phyloP scores from a whole-genome alignment of 2,888 invertebrate species.

The Agonopterix alstromeriana region DNA sequence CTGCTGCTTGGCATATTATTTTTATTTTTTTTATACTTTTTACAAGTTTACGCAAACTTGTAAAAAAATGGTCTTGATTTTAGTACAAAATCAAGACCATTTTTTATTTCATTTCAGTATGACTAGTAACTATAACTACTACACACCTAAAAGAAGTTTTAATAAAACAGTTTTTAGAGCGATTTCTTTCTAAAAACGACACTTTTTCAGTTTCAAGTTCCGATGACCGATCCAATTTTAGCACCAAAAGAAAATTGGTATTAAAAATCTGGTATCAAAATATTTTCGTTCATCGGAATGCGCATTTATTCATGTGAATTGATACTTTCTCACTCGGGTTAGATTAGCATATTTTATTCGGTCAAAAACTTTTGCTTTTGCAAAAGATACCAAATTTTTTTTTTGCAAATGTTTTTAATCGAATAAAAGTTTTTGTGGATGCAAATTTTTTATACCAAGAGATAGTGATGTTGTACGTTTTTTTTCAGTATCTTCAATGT shows the following conservation, averaged over 20 bases:
- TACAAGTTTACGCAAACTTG: too few relatives aligned
- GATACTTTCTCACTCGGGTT: background rate
- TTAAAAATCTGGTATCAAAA: slow-evolving; percentile 12
- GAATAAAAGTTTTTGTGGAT: slow-evolving; percentile 18
- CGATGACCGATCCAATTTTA: slow-evolving; percentile 23
- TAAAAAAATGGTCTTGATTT: too few relatives aligned
- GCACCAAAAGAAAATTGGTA: background rate
- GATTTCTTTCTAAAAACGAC: background rate
- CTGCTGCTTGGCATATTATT: too few relatives aligned
- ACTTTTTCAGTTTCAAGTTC: slow-evolving; percentile 14
- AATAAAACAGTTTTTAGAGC: too few relatives aligned
- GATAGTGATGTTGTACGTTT: slow-evolving; percentile 33
- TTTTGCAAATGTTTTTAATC: slow-evolving; percentile 21
- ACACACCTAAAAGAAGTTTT: too few relatives aligned
- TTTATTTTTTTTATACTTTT: too few relatives aligned
- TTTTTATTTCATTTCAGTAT: too few relatives aligned
- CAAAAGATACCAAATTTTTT: slow-evolving; percentile 15
- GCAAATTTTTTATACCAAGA: slow-evolving; percentile 47
- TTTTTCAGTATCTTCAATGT: slow-evolving; percentile 39
- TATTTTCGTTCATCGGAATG: slow-evolving; percentile 36
- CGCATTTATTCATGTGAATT: slow-evolving; percentile 55
- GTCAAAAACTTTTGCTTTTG: background rate
- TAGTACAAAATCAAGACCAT: too few relatives aligned
- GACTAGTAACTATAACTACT: too few relatives aligned
- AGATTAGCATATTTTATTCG: background rate